Percentiles rank a stretch among this genome's conserved stretches.
Conservation (phyloP, 2,888 invertebrate genomes). For the Cyaniris semiargus region DNA sequence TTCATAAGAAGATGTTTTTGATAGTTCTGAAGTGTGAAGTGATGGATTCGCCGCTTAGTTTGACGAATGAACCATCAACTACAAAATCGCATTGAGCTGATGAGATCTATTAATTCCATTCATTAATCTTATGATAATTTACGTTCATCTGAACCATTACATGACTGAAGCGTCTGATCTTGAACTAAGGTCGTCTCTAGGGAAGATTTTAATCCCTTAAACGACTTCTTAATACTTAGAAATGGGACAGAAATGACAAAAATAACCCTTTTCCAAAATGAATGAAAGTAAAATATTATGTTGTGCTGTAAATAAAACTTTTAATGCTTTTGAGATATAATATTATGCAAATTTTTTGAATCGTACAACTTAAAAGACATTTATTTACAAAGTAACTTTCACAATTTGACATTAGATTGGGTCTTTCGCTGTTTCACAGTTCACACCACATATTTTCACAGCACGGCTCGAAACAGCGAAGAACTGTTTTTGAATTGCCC, state of each 20-base stretch:
- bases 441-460: too few species aligned
- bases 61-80: conserved; percentile 19
- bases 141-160: not conserved
- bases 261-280: not conserved
- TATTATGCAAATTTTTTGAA: too few species aligned
- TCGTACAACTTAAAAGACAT: too few species aligned
- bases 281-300: not conserved
- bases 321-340: too few species aligned
- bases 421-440: too few species aligned
- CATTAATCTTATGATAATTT: conserved; percentile 6
- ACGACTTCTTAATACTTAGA: not conserved
- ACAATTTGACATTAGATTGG: too few species aligned
- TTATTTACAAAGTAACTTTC: too few species aligned
- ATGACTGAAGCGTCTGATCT: not conserved
- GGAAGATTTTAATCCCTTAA: not conserved
- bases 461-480: too few species aligned
- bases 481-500: too few species aligned
- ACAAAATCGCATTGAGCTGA: conserved; percentile 1
- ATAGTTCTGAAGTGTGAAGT: not conserved
- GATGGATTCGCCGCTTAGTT: conserved; percentile 3
- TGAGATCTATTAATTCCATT: not conserved
- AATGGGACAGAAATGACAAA: not conserved
- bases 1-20: not conserved
- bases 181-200: not conserved
- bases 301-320: not conserved